Conservation (phyloP, 2,113 vertebrate genomes). For the Phyllostomus hastatus region DNA sequence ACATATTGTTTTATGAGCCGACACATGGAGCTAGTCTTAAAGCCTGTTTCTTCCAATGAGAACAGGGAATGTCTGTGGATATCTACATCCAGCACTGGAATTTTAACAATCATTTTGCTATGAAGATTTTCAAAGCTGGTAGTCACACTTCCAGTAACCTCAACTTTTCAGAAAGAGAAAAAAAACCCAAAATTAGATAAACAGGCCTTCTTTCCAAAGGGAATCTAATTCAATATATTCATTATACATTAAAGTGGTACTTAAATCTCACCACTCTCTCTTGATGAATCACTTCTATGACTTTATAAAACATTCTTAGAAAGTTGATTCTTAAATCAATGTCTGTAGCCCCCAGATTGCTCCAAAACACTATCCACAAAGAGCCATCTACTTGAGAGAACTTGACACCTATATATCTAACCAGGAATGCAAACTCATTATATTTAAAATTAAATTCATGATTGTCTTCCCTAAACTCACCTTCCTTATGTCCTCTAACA, state of each 20-base stretch:
- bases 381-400: background rate
- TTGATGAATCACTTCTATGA: background rate
- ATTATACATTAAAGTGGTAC: background rate
- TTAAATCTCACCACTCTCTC: background rate
- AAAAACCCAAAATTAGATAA: background rate
- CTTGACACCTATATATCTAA: background rate
- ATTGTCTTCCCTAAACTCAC: background rate
- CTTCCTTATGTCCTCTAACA: background rate
- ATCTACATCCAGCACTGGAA: background rate
- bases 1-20: background rate
- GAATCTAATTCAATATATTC: background rate
- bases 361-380: background rate
- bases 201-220: background rate
- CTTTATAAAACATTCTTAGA: background rate
- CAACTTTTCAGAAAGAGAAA: background rate
- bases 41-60: background rate
- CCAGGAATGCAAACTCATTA: background rate
- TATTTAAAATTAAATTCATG: background rate
- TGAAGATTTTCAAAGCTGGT: background rate
- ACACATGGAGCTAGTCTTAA: background rate
- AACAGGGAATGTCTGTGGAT: background rate
- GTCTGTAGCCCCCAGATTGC: background rate
- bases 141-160: background rate
- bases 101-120: background rate
- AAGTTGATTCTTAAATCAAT: background rate